Conservation (phyloP, 2,888 invertebrate species). For the Tenthredo amoena region DNA sequence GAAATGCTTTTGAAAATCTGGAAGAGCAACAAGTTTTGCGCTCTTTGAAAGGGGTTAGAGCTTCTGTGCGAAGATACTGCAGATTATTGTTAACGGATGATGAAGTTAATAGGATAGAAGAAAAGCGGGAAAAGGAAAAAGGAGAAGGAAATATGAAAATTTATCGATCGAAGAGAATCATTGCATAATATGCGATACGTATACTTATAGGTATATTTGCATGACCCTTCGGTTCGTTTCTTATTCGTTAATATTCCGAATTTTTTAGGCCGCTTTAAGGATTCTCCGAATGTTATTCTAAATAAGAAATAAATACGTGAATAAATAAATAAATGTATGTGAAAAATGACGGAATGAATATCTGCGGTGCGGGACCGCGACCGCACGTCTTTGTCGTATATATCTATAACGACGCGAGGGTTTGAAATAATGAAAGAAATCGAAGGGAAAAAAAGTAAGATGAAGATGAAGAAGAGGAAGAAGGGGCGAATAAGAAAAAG, state of each 20-base stretch:
- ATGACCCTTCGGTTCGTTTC: too few species aligned
- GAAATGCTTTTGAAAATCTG: conserved; percentile 8
- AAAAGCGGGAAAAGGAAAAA: too few species aligned
- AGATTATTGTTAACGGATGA: too few species aligned
- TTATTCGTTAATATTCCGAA: too few species aligned
- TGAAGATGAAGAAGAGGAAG: neutral
- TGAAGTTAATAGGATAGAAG: too few species aligned
- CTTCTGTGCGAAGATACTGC: neutral
- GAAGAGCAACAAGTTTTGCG: conserved; percentile 8
- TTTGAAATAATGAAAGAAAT: neutral
- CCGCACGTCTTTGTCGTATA: neutral
- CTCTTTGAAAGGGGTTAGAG: neutral
- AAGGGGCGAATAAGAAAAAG: neutral
- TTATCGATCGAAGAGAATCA: too few species aligned
- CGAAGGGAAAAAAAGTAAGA: neutral
- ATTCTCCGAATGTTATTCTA: too few species aligned
- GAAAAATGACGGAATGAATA: neutral
- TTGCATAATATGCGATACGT: too few species aligned
- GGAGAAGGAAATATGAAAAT: too few species aligned
- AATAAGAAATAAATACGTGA: too few species aligned
- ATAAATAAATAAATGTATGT: neutral
- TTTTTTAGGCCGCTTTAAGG: too few species aligned
- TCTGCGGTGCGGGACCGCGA: neutral
- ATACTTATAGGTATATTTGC: too few species aligned
- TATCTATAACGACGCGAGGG: neutral